Conservation (phyloP, 1,140 invertebrate species). For the Aleiodes sp. region DNA sequence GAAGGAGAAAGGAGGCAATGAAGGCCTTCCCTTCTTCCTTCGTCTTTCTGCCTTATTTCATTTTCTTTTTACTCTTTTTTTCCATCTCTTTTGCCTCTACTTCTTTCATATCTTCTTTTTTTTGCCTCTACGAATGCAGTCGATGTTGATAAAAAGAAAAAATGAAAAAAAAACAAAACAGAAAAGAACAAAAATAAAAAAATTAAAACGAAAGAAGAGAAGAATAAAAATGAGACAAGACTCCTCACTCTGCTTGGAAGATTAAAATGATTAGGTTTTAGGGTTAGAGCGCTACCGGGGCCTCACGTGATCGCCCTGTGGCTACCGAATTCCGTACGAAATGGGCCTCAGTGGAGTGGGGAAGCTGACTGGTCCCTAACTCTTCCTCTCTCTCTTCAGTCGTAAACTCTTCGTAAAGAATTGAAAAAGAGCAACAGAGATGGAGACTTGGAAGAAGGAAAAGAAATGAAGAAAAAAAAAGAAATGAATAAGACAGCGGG, state of each 20-base stretch:
- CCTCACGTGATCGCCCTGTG: conserved; percentile 54
- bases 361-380: not conserved
- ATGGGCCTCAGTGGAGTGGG: conserved; percentile 35
- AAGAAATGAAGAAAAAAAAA: conserved; percentile 33
- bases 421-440: no score
- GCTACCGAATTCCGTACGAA: conserved; percentile 60
- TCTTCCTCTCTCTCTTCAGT: conserved; percentile 18
- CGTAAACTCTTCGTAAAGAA: no score
- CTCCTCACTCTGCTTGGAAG: conserved; percentile 31
- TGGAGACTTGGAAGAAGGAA: not conserved
- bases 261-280: conserved; percentile 59
- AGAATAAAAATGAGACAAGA: conserved; percentile 27
- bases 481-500: not conserved
- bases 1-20: conserved; percentile 24
- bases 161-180: conserved; percentile 14
- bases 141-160: conserved; percentile 16
- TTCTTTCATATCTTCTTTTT: not conserved
- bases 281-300: conserved; percentile 48
- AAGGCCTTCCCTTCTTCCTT: conserved; percentile 11
- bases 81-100: no score
- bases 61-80: not conserved
- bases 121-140: conserved; percentile 15
- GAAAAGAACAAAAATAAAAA: conserved; percentile 16
- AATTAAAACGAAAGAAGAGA: conserved; percentile 33
- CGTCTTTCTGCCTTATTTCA: not conserved